These are phyloP conservation scores for Gymnocheta viridis DNA, from an alignment of 2,888 invertebrate genomes.

Conservation along the genomic window DNA sequence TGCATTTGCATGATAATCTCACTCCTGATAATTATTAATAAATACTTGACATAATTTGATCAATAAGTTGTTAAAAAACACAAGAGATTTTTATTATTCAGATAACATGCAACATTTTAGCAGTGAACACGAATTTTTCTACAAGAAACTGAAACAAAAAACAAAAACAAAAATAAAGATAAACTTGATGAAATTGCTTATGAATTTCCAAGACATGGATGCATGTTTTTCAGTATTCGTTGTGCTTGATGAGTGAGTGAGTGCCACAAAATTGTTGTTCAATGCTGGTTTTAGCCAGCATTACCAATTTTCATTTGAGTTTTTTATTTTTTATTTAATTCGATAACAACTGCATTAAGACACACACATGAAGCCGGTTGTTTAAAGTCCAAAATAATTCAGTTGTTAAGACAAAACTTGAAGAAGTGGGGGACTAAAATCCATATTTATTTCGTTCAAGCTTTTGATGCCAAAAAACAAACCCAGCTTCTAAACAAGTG, in stretches of 20 bases:
- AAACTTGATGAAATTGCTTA: constrained; percentile 26
- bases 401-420: constrained; percentile 26
- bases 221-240: neutral
- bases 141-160: neutral
- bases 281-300: constrained; percentile 43
- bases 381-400: constrained; percentile 40
- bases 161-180: too few relatives aligned
- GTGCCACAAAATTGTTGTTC: constrained; percentile 48
- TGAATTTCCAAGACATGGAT: neutral
- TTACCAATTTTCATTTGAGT: constrained; percentile 41
- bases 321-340: constrained; percentile 9
- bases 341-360: constrained; percentile 8
- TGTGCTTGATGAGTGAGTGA: constrained; percentile 13
- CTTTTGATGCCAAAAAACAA: constrained; percentile 21
- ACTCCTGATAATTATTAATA: neutral
- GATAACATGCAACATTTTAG: constrained; percentile 30
- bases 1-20: too few relatives aligned
- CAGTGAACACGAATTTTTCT: neutral
- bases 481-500: constrained; percentile 27
- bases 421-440: constrained; percentile 9
- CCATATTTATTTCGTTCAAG: neutral
- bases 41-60: neutral
- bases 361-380: constrained; percentile 42
- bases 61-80: neutral
- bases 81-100: neutral